Conservation (phyloP, 1,140 invertebrate species). For the Magallana ariakensis region DNA sequence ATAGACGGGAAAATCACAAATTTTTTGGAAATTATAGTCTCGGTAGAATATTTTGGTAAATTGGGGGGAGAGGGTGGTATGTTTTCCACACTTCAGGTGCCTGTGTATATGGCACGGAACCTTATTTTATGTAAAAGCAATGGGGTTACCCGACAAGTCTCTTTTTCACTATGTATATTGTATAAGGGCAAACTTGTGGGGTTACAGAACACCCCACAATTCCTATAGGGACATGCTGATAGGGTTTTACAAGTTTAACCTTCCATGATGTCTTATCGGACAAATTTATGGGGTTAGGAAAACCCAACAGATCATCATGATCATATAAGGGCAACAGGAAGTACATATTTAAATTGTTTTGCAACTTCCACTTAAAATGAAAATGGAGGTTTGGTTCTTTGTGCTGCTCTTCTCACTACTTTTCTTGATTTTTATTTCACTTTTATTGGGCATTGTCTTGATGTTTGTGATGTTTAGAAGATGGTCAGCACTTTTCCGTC, state of each 20-base stretch:
- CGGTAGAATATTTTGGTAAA: slow-evolving; percentile 3
- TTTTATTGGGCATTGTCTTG: slow-evolving; percentile 25
- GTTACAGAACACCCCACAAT: slow-evolving; percentile 15
- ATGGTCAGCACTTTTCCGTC: slow-evolving; percentile 21
- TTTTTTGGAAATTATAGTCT: slow-evolving; percentile 1
- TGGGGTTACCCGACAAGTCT: background rate
- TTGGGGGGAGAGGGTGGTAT: background rate
- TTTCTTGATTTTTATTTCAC: slow-evolving; percentile 29
- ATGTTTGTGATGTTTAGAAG: slow-evolving; percentile 29
- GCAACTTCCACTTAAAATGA: slow-evolving; percentile 14
- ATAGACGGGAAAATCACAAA: background rate
- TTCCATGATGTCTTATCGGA: background rate
- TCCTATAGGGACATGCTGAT: slow-evolving; percentile 5
- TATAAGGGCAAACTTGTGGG: background rate
- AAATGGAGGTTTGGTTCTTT: slow-evolving; percentile 32
- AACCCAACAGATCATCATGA: slow-evolving; percentile 15
- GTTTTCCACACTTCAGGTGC: slow-evolving; percentile 3
- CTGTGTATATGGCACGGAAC: background rate
- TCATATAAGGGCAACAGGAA: slow-evolving; percentile 26
- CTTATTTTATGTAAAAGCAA: slow-evolving; percentile 1
- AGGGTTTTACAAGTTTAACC: slow-evolving; percentile 12
- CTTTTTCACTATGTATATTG: slow-evolving; percentile 13
- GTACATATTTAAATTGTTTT: slow-evolving; percentile 6
- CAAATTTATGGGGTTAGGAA: slow-evolving; percentile 1
- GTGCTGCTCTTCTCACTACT: slow-evolving; percentile 15